A percentile compares a stretch with the other conserved stretches of the same genome.
phyloP scores from a whole-genome alignment of 1,140 invertebrate species.

The Anoplolepis gracilipes region DNA sequence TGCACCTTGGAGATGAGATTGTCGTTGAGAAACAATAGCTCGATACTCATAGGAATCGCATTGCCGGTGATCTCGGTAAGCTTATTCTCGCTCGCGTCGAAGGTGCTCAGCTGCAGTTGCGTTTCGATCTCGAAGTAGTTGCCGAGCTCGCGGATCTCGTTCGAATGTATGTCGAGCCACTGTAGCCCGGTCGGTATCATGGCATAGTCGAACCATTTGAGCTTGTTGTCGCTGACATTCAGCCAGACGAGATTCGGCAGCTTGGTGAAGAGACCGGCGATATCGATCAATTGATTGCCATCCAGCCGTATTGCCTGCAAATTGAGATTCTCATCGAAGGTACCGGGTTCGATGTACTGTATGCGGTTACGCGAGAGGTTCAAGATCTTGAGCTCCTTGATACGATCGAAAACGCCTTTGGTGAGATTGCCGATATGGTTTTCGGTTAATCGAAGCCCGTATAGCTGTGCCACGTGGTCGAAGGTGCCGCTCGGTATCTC shows the following conservation, averaged over 20 bases:
- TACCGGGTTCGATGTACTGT: conserved; percentile 93
- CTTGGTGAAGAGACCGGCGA: conserved; percentile 93
- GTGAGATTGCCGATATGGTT: conserved; percentile 95
- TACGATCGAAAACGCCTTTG: conserved; percentile 93
- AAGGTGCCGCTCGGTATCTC: conserved; percentile 94
- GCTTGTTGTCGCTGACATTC: conserved; percentile 96
- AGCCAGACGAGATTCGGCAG: conserved; percentile 95
- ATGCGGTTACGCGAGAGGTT: conserved; percentile 96
- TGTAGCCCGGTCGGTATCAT: conserved; percentile 95
- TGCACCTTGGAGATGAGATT: conserved; percentile 95
- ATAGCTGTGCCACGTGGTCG: conserved; percentile 91
- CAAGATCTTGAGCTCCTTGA: conserved; percentile 94
- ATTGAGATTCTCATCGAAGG: conserved; percentile 94
- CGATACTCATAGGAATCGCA: conserved; percentile 94
- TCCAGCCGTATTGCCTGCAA: conserved; percentile 95
- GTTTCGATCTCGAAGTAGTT: conserved; percentile 96
- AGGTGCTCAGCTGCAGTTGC: conserved; percentile 92
- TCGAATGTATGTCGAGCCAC: conserved; percentile 96
- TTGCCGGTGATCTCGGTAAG: conserved; percentile 94
- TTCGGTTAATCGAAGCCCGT: conserved; percentile 93
- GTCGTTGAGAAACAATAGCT: conserved; percentile 93
- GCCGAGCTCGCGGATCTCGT: conserved; percentile 94
- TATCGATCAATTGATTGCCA: conserved; percentile 94
- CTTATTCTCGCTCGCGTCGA: conserved; percentile 94
- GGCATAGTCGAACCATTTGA: conserved; percentile 96